A percentile compares a stretch with the other conserved stretches of the same genome.
Conservation (phyloP, 2,797 vertebrate genomes). For the Crax fasciolata region DNA sequence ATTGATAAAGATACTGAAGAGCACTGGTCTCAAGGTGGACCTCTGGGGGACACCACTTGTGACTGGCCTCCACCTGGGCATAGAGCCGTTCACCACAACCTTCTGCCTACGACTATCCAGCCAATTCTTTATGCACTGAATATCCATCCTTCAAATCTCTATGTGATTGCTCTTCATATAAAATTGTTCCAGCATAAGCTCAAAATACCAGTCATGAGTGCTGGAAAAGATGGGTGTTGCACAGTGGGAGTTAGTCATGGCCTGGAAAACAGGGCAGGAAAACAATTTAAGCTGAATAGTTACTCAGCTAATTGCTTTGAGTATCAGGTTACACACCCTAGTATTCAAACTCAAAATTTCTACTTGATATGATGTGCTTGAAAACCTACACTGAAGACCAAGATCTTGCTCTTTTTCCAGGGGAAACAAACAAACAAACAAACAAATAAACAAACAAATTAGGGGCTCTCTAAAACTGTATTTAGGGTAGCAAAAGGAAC, state of each 20-base stretch:
- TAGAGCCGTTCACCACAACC: too few relatives aligned
- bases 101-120: too few relatives aligned
- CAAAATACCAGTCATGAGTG: background rate
- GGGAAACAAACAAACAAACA: background rate
- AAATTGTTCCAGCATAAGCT: background rate
- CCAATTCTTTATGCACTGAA: too few relatives aligned
- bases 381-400: background rate
- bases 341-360: background rate
- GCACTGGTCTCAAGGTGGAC: too few relatives aligned
- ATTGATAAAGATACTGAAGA: too few relatives aligned
- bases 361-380: background rate
- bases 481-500: background rate
- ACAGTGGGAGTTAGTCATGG: conserved; percentile 10
- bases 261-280: conserved; percentile 30
- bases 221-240: conserved; percentile 47
- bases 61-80: too few relatives aligned
- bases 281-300: conserved; percentile 31
- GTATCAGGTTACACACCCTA: conserved; percentile 23
- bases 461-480: background rate
- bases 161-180: background rate
- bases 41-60: too few relatives aligned
- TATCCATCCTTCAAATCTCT: too few relatives aligned
- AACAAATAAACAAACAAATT: background rate
- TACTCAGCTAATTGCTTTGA: conserved; percentile 64
- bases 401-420: background rate